Evolutionary conservation across 2,797 vertebrate genomes (phyloP), one percentile per base, ranked within the genome.

Genomic region (Pogonophryne albipinna): DNA sequence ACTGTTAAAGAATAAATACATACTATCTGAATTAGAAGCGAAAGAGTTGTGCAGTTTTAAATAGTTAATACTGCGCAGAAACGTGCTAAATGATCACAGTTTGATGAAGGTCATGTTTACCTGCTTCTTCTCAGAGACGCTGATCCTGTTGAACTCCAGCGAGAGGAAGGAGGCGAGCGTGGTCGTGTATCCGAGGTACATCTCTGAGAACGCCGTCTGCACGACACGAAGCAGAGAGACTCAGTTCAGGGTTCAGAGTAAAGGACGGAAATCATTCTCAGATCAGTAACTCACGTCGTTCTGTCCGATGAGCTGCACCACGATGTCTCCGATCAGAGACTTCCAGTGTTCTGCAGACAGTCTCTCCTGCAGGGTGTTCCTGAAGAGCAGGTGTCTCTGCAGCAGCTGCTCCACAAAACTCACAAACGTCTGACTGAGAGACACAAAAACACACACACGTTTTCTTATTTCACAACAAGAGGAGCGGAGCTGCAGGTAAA

Each of bases 311-410:
- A 96, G 95, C 81, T 94, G 93, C 57, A 95, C 90, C 75, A 95
- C 88, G 41, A 94, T 90, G 74, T 96, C 94, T 73, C 94, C 95
- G 1, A 95, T 69, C 34, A 93, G 87, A 79, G 90, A 94, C 10
- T 92, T 95, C 91, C 93, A 94, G 85, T 93, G 93, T 49, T 93
- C 87, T 0, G 88, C 88, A 0, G 88, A 90, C 0, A 96, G 52
- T 1, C 92, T 86, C 75, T 95, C 94, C 85, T 95, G 94, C 77
- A 96, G 89, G 0, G 86, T 93, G 88, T 95, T 95, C 56, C 94
- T 93, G 92, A 96, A 95, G 75, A 92, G 82, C 27, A 95, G 80
- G 23, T 95, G 95, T 27, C 90, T 80, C 92, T 95, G 94, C 3
- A 94, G 58, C 79, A 96, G 91, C 90, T 94, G 92, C 87, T 95